Evolutionary conservation across 2,113 vertebrate genomes (phyloP).

Genomic region (Trinectes maculatus): DNA sequence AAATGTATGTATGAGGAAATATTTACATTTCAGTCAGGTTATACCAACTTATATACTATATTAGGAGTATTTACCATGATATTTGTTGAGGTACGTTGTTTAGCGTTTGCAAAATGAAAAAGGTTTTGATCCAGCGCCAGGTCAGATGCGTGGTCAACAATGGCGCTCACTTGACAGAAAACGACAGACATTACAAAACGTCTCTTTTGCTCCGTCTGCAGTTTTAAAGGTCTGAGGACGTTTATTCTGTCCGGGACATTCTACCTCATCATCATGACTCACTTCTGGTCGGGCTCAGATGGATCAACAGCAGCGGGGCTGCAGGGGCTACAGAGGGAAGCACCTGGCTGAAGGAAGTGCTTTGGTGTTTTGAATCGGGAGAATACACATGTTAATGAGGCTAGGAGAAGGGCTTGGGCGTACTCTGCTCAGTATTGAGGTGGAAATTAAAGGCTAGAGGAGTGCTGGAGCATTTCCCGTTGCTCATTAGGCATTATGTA

Average conservation of each 20-base stretch:
- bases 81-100: neutral
- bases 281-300: slow-evolving; percentile 52
- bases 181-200: slow-evolving; percentile 39
- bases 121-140: neutral
- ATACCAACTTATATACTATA: too few relatives aligned
- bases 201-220: slow-evolving; percentile 28
- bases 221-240: slow-evolving; percentile 50
- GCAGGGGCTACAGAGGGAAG: slow-evolving; percentile 66
- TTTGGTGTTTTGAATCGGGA: slow-evolving; percentile 69
- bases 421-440: slow-evolving; percentile 71
- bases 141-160: neutral
- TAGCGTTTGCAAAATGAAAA: neutral
- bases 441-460: slow-evolving; percentile 73
- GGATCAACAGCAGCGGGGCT: slow-evolving; percentile 47
- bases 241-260: slow-evolving; percentile 39
- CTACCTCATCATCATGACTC: slow-evolving; percentile 60
- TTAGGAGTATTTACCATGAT: too few relatives aligned
- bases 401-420: slow-evolving; percentile 55
- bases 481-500: slow-evolving; percentile 78
- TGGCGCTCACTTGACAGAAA: neutral
- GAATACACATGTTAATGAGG: slow-evolving; percentile 76
- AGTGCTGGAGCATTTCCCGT: slow-evolving; percentile 73
- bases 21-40: too few relatives aligned
- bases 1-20: neutral
- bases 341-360: slow-evolving; percentile 75